Evolutionary conservation across 2,888 invertebrate genomes (phyloP).

Genomic region (Papilio gigon): DNA sequence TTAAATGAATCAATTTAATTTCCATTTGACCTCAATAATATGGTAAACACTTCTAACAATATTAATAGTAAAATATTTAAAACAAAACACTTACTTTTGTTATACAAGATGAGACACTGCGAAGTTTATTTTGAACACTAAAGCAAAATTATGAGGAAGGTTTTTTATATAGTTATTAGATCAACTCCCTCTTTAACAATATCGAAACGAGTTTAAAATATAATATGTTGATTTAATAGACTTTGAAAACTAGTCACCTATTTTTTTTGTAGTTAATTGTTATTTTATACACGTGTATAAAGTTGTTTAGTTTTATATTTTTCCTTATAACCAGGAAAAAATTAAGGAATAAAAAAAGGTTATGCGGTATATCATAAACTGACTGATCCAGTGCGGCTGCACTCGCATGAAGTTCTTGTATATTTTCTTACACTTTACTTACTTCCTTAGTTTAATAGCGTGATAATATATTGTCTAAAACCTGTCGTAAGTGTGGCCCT

Average conservation of each 20-base stretch:
- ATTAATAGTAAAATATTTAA: too few relatives aligned
- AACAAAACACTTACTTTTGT: slow-evolving; percentile 3
- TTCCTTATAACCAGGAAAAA: background rate
- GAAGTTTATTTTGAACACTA: background rate
- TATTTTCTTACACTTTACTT: too few relatives aligned
- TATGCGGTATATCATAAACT: background rate
- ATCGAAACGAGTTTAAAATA: background rate
- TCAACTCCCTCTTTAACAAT: slow-evolving; percentile 6
- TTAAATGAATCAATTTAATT: too few relatives aligned
- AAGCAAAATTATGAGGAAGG: background rate
- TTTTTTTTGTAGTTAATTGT: background rate
- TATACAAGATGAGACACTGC: background rate
- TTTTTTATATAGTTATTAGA: slow-evolving; percentile 18
- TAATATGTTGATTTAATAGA: background rate
- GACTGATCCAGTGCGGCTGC: too few relatives aligned
- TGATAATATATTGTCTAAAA: too few relatives aligned
- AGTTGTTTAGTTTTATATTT: background rate
- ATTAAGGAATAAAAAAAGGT: background rate
- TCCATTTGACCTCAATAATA: too few relatives aligned
- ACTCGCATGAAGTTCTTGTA: too few relatives aligned
- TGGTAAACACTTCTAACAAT: too few relatives aligned
- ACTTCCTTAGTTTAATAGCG: too few relatives aligned
- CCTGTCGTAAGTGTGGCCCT: too few relatives aligned
- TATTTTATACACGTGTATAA: slow-evolving; percentile 4
- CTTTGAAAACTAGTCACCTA: background rate